phyloP scores from a whole-genome alignment of 35 echinoderm and acorn worm species.

The Apostichopus californicus region DNA sequence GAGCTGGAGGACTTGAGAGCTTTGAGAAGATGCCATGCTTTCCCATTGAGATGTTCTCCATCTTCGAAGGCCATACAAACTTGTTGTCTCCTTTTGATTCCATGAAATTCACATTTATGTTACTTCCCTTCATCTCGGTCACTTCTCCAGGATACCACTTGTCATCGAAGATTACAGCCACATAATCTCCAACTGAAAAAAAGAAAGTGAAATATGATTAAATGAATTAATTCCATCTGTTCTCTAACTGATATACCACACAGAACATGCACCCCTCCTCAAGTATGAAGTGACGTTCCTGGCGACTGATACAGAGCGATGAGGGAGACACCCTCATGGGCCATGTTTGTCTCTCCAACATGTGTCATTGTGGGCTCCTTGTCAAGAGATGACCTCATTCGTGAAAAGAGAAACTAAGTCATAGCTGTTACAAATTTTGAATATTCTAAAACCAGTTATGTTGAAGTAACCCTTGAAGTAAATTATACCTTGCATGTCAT shows the following conservation, averaged over 20 bases:
- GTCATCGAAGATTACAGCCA: constrained; percentile 21
- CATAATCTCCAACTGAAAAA: constrained; percentile 24
- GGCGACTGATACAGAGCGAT: no score
- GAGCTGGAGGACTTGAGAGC: constrained; percentile 15
- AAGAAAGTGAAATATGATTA: background rate
- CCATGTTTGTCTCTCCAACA: no score
- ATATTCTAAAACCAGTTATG: background rate
- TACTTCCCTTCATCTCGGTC: background rate
- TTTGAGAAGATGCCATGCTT: background rate
- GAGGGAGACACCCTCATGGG: no score
- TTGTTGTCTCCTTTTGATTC: constrained; percentile 1
- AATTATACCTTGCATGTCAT: background rate
- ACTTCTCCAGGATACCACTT: constrained; percentile 44
- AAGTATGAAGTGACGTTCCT: no score
- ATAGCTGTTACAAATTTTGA: constrained; percentile 11
- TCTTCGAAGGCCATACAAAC: background rate
- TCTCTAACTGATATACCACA: constrained; percentile 17
- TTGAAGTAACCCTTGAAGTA: background rate
- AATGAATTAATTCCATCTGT: background rate
- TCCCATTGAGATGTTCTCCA: no score
- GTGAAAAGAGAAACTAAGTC: constrained; percentile 17
- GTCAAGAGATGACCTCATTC: background rate
- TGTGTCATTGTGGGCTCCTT: no score
- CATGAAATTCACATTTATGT: background rate
- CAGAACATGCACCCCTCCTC: background rate